Evolutionary conservation across 1,140 invertebrate species (phyloP), one percentile per base, ranked within the genome.

Genomic region (Lepidurus arcticus): DNA sequence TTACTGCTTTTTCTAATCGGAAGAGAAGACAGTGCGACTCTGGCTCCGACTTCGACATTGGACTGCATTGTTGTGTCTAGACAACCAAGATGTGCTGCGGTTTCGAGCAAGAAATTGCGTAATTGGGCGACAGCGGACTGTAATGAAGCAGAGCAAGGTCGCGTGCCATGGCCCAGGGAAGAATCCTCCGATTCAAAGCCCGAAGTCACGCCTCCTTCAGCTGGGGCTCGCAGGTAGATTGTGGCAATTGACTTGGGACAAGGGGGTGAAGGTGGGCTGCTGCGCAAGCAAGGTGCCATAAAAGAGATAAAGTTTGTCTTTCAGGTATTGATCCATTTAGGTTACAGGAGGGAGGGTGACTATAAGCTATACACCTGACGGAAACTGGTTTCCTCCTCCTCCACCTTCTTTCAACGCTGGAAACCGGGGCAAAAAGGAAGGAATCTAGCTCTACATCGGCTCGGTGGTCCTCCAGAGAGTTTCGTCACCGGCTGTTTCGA

Each of bases 281-380:
- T 65, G 53, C 53, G 53, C 53, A 65, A 65, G 53, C 21, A 65
- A 65, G 53, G 53, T 65, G 53, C 53, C 53, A 65, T 65, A 65
- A 65, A 65, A 65, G 53, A 65, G 53, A 65, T 65, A 65, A 65
- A 65, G 53, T 65, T 65, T 65, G 53, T 65, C 53, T 65, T 34
- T 65, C 53, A 16, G 16, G 53, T 65, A 65, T 65, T 65, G 53
- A 65, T 65, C 53, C 53, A 65, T 21, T 65, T 65, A 65, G 53
- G 53, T 65, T n/a, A 65, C 21, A 65, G 53, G n/a, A 65, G 53
- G 21, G 53, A 16, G 13, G 13, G n/a, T 47, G 34, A 34, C 34
- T 34, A 34, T 34, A 34, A 4, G 34, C 34, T 34, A 34, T 34
- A 34, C 34, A 34, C 34, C 34, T 16, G 21, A 65, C 16, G 21